phyloP scores from a whole-genome alignment of 2,113 vertebrate species.

The human region DNA sequence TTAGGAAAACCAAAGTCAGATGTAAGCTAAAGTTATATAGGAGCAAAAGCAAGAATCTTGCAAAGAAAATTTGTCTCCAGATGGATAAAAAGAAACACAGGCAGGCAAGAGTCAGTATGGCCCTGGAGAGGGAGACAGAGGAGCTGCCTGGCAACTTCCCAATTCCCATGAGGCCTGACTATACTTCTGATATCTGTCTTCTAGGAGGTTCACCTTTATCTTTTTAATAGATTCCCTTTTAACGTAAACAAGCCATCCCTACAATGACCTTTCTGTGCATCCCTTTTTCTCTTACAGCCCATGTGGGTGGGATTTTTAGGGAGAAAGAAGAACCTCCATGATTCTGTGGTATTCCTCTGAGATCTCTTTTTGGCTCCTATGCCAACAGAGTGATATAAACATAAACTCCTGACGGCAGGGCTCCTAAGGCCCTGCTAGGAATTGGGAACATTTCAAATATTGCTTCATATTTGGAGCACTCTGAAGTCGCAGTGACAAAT shows the following conservation, averaged over 20 bases:
- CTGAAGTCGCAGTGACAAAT: conserved; percentile 8
- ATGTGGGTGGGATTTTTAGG: not conserved
- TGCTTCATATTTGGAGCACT: not conserved
- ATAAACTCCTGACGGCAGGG: not conserved
- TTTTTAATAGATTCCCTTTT: not conserved
- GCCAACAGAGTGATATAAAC: not conserved
- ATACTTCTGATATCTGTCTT: not conserved
- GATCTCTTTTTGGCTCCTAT: not conserved
- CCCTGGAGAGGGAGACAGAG: not conserved
- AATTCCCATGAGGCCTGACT: not conserved
- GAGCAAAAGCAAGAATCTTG: not conserved
- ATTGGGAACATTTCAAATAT: not conserved
- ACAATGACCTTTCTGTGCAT: not conserved
- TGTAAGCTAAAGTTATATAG: not conserved
- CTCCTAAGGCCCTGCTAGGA: not conserved
- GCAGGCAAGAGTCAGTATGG: not conserved
- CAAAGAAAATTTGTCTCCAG: not conserved
- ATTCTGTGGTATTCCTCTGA: not conserved
- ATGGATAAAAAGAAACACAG: not conserved
- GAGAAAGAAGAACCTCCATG: not conserved
- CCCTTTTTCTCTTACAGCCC: not conserved
- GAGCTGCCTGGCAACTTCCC: not conserved
- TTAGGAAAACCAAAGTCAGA: conserved; percentile 50
- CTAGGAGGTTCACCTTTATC: not conserved
- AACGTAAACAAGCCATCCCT: not conserved